Percentiles rank a stretch among this genome's conserved stretches.
phyloP scores from a whole-genome alignment of 2,888 invertebrate species.

The Synergus gifuensis region DNA sequence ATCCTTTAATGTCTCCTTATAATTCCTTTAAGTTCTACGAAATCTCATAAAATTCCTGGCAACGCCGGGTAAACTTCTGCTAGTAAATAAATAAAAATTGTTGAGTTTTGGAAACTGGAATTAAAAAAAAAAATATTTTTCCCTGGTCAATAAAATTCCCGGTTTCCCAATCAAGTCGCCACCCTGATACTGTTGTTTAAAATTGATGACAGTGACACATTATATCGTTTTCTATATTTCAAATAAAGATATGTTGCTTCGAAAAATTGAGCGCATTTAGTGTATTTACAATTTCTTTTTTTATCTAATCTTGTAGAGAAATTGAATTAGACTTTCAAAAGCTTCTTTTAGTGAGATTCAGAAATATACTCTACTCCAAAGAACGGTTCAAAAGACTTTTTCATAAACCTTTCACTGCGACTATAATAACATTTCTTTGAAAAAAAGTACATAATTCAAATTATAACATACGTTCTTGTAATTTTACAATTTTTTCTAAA shows the following conservation, averaged over 20 bases:
- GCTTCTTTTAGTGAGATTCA: not conserved
- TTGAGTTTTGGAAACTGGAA: no score
- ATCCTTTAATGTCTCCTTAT: no score
- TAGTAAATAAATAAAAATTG: no score
- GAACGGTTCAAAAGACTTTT: not conserved
- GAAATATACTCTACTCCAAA: not conserved
- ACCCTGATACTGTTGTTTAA: not conserved
- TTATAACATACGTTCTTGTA: no score
- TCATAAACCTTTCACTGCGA: not conserved
- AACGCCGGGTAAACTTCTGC: no score
- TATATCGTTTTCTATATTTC: not conserved
- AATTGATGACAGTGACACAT: not conserved
- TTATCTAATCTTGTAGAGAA: not conserved
- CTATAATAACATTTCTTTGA: not conserved
- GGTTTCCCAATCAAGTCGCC: no score
- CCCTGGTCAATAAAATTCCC: no score
- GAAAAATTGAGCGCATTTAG: not conserved
- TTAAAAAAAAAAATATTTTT: no score
- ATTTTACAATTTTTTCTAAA: no score
- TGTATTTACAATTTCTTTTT: constrained; percentile 3
- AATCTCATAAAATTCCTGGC: no score
- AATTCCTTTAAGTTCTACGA: no score
- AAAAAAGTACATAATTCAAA: not conserved
- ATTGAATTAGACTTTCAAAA: not conserved
- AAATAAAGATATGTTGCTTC: not conserved